These are phyloP conservation scores for Phymorhynchus buccinoides DNA, from an alignment of 1,140 invertebrate genomes.

Conservation along the genomic window DNA sequence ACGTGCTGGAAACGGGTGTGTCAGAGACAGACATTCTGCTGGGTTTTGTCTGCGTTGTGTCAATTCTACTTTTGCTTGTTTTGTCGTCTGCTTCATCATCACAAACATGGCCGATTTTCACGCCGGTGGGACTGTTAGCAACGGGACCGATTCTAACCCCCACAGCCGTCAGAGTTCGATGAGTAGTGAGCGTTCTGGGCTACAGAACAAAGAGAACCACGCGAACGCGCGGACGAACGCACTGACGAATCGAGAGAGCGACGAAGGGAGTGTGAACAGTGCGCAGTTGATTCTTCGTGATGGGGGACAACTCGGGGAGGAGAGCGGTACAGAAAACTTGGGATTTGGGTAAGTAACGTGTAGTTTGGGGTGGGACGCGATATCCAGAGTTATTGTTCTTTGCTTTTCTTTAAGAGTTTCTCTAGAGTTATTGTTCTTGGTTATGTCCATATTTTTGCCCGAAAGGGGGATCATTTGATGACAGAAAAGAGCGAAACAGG, in stretches of 20 bases:
- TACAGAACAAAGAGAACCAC: slow-evolving; percentile 21
- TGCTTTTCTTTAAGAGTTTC: no score
- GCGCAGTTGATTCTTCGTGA: slow-evolving; percentile 38
- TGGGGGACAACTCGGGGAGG: slow-evolving; percentile 18
- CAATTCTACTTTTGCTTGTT: no score
- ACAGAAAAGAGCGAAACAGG: no score
- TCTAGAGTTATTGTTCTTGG: no score
- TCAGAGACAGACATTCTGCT: no score
- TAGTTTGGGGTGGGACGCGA: no score
- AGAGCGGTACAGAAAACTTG: slow-evolving; percentile 37
- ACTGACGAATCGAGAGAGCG: slow-evolving; percentile 7
- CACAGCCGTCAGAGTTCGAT: slow-evolving; percentile 31
- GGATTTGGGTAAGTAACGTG: not conserved
- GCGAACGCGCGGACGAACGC: slow-evolving; percentile 6
- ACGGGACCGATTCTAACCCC: slow-evolving; percentile 19
- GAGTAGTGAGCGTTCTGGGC: slow-evolving; percentile 19
- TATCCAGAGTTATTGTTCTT: no score
- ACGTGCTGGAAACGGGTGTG: not conserved
- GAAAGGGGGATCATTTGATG: no score
- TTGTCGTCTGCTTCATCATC: no score
- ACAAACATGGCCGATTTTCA: slow-evolving; percentile 35
- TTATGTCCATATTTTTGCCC: no score
- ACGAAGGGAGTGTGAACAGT: slow-evolving; percentile 3
- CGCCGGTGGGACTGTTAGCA: not conserved
- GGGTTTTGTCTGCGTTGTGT: no score